Evolutionary conservation across 2,888 invertebrate species (phyloP).

Genomic region (Agonum fuliginosum): DNA sequence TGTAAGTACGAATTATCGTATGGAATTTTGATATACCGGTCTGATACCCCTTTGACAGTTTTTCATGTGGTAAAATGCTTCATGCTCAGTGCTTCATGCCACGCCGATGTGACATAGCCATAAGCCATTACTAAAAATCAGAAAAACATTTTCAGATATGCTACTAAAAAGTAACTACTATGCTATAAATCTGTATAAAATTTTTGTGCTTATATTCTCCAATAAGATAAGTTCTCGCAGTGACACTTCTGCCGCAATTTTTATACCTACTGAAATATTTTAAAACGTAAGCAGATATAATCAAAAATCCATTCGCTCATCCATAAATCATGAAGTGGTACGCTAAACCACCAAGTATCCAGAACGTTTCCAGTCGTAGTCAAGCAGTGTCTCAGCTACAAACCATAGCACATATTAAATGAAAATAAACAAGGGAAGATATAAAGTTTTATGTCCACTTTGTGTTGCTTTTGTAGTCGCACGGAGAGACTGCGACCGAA

Average conservation of each 20-base stretch:
- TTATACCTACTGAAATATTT: constrained; percentile 38
- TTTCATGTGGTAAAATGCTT: no score
- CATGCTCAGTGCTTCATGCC: no score
- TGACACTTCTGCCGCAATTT: constrained; percentile 33
- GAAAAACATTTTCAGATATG: no score
- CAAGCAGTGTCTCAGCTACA: constrained; percentile 44
- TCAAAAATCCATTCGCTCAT: constrained; percentile 51
- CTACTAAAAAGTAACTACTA: no score
- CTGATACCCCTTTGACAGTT: no score
- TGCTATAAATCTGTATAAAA: no score
- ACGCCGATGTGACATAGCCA: no score
- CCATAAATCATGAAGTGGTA: constrained; percentile 44
- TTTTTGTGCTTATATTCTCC: constrained; percentile 24
- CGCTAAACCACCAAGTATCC: constrained; percentile 32
- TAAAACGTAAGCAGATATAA: constrained; percentile 46
- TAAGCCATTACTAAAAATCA: no score
- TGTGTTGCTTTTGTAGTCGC: constrained; percentile 48
- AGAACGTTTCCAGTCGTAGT: background rate
- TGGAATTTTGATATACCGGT: no score
- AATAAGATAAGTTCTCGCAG: background rate
- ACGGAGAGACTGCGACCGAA: constrained; percentile 20
- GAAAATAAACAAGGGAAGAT: constrained; percentile 56
- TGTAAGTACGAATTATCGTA: no score
- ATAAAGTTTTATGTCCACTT: constrained; percentile 53
- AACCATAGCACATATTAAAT: constrained; percentile 53